Evolutionary conservation across 2,888 invertebrate species (phyloP).

Genomic region (Cosmia trapezina): DNA sequence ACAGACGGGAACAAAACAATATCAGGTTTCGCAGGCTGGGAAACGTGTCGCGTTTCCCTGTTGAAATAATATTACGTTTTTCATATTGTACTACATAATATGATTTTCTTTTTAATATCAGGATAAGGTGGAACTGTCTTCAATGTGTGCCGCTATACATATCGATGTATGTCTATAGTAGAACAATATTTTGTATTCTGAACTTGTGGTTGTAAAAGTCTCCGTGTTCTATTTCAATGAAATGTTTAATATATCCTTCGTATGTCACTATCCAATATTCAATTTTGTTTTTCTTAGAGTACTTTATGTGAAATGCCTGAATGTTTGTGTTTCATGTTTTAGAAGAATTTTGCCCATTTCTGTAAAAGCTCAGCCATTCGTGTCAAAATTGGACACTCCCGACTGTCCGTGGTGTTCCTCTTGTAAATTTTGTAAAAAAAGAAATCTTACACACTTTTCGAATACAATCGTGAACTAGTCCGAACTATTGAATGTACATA

Average conservation of each 20-base stretch:
- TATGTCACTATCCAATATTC: constrained; percentile 33
- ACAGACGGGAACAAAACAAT: constrained; percentile 65
- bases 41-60: constrained; percentile 49
- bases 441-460: constrained; percentile 79
- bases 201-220: constrained; percentile 23
- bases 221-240: constrained; percentile 23
- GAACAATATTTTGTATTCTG: constrained; percentile 36
- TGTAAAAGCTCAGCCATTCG: constrained; percentile 63
- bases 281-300: constrained; percentile 16
- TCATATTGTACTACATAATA: constrained; percentile 57
- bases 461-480: constrained; percentile 89
- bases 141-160: constrained; percentile 45
- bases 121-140: constrained; percentile 49
- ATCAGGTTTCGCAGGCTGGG: constrained; percentile 62
- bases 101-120: constrained; percentile 59
- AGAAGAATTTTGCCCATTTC: constrained; percentile 36
- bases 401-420: constrained; percentile 78
- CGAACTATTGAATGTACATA: constrained; percentile 89
- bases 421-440: constrained; percentile 86
- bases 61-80: constrained; percentile 61
- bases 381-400: constrained; percentile 68
- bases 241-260: constrained; percentile 13
- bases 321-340: constrained; percentile 20
- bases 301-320: constrained; percentile 19
- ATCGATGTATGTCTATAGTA: constrained; percentile 44